These are phyloP conservation scores for Synanthedon myopaeformis DNA, from an alignment of 2,888 invertebrate genomes.

Conservation along the genomic window DNA sequence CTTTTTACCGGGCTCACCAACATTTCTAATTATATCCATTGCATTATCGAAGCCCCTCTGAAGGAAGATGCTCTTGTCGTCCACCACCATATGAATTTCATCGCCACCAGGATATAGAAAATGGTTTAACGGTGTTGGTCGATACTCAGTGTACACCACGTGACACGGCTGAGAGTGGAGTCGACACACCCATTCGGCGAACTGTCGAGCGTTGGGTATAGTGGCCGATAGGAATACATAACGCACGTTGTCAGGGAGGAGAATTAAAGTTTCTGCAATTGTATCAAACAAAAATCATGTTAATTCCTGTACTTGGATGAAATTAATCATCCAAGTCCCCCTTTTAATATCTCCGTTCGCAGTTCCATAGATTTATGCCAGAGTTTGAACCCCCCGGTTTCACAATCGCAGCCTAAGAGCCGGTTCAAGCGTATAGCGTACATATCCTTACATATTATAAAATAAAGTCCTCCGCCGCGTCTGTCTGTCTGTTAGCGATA, in stretches of 20 bases:
- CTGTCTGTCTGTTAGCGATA: too few species aligned
- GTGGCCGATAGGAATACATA: constrained; percentile 99
- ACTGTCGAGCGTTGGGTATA: constrained; percentile 98
- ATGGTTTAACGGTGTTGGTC: constrained; percentile 98
- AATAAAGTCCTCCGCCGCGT: too few species aligned
- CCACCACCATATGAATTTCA: constrained; percentile 95
- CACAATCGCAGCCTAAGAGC: too few species aligned
- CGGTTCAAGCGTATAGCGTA: too few species aligned
- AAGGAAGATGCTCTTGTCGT: constrained; percentile 74
- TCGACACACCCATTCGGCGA: constrained; percentile 94
- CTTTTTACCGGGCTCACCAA: constrained; percentile 87
- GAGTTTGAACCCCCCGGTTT: too few species aligned
- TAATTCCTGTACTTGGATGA: not conserved
- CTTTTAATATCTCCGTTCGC: too few species aligned
- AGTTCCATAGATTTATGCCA: too few species aligned
- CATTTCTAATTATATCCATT: constrained; percentile 87
- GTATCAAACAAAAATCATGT: constrained; percentile 1
- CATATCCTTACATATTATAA: too few species aligned
- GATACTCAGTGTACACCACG: constrained; percentile 97
- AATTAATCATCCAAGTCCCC: too few species aligned
- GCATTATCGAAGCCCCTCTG: constrained; percentile 97
- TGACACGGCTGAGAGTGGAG: constrained; percentile 97
- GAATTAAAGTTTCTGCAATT: constrained; percentile 87
- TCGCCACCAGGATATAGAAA: constrained; percentile 98
- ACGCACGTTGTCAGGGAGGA: constrained; percentile 96